Base-by-base conservation (phyloP, 2,797 vertebrate species). In the Loris lydekkerianus region DNA sequence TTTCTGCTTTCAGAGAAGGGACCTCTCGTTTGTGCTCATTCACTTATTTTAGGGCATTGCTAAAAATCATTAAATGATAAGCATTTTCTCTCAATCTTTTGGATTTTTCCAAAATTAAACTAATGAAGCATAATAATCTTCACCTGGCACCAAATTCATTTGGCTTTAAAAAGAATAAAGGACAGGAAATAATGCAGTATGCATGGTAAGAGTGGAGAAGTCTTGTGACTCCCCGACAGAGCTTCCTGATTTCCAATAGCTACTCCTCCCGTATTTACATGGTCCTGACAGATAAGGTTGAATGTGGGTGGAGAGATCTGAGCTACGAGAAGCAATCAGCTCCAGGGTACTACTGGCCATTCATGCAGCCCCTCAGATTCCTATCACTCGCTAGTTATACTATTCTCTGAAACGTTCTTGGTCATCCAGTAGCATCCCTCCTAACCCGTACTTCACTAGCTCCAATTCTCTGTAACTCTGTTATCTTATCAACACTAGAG, bases 21-120 rank as follows among this genome's bases (percentile, higher is more conserved):
- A 70, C 7, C 27, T 89, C 27, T 69, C 73, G 14, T 86, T 72
- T 94, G 37, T 67, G 21, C 76, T 11, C 9, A 34, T 76, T 10
- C 13, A 49, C 17, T 73, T 96, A 65, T 78, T 89, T 2, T 53
- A 81, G 15, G 40, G 13, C 10, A 60, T 53, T 80, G 23, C 70
- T 89, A 78, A 84, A 73, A 82, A 84, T 92, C 29, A 93, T 49
- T 84, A 86, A 92, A 56, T 40, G 46, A 83, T 73, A 86, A 83
- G 9, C 14, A 69, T 81, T 65, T 73, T 5, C 43, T 87, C n/a
- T 4, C 15, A 67, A 21, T 78, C 25, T 72, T 77, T 61, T 86
- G 13, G 43, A 88, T 60, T 92, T 92, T 83, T 90, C 29, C 46
- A 73, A 60, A 72, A 80, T 43, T 75, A 87, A 93, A 77, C 34